Evolutionary conservation across 2,797 vertebrate genomes (phyloP), one percentile per base, ranked within the genome.

Genomic region (Chloroceryle amazona): DNA sequence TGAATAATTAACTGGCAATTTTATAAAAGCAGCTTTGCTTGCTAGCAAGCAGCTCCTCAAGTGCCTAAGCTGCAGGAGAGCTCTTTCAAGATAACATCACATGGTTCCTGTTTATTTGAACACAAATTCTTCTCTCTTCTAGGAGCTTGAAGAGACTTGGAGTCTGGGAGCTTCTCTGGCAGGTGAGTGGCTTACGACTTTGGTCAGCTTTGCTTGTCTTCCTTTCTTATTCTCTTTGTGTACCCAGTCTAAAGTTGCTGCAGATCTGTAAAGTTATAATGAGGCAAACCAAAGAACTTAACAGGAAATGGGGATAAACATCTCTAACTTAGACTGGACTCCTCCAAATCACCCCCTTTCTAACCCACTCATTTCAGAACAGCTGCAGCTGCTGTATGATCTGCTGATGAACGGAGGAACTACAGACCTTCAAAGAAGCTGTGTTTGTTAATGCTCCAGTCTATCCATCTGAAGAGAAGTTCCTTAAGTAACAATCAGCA

Each of bases 191-290:
- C 42, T 20, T 13, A 15, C 51, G 41, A 1, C 35, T 42, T 10
- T 11, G 15, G 57, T n/a, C 23, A 21, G 29, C 26, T 72, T 35
- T 78, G 63, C 47, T 33, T 26, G 33, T 11, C 3, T 28, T 65
- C 17, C 55, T 66, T 21, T 15, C 7, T 67, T n/a, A 20, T 29
- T 75, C 13, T 10, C 0, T 5, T n/a, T 0, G 0, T 20, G 39
- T 62, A 13, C 46, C 0, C 5, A 42, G 60, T 66, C 49, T 11
- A 13, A 26, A 49, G 41, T 46, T 13, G 11, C 58, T 20, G 2
- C 37, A 57, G 42, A 21, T 23, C 21, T 42, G 31, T 6, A 4
- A 49, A 52, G 41, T 12, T 62, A n/a, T 60, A 73, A 80, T 35
- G 35, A 78, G 49, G n/a, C 23, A 76, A 94, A 52, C 21, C 19